Evolutionary conservation across 2,888 invertebrate species (phyloP).

Genomic region (Bombyx huttoni): DNA sequence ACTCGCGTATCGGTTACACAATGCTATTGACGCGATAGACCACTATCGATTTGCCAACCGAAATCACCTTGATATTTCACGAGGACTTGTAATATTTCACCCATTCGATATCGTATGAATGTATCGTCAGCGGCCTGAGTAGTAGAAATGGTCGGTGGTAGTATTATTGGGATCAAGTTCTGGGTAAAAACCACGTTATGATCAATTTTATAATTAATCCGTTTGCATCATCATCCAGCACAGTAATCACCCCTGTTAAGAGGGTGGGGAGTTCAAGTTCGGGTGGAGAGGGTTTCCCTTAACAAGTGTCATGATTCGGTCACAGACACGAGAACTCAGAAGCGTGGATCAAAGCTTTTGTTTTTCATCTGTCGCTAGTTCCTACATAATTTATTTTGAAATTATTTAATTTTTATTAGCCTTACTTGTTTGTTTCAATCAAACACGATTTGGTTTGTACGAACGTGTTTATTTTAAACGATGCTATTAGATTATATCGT

Average conservation of each 20-base stretch:
- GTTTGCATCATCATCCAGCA: too few species aligned
- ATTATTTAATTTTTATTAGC: not conserved
- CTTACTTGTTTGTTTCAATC: not conserved
- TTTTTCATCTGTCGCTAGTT: too few species aligned
- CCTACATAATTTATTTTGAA: not conserved
- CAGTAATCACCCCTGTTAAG: too few species aligned
- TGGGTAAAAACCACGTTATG: too few species aligned
- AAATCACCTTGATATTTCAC: constrained; percentile 1
- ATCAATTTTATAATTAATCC: too few species aligned
- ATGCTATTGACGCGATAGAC: constrained; percentile 5
- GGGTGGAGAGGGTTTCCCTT: too few species aligned
- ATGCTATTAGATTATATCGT: not conserved
- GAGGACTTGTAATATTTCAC: not conserved
- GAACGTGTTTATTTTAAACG: not conserved
- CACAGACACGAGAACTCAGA: too few species aligned
- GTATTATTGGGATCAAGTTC: too few species aligned
- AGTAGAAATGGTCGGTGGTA: too few species aligned
- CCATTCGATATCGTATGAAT: not conserved
- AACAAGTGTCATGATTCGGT: too few species aligned
- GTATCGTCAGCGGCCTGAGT: not conserved
- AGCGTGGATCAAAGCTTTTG: too few species aligned
- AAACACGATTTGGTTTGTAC: not conserved
- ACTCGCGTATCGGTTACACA: constrained; percentile 10
- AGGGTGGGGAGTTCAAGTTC: too few species aligned
- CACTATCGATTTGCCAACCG: not conserved